A percentile compares a stretch with the other conserved stretches of the same genome.
These are phyloP conservation scores for Diplodus puntazzo DNA, from an alignment of 2,797 vertebrate species.

Conservation along the genomic window DNA sequence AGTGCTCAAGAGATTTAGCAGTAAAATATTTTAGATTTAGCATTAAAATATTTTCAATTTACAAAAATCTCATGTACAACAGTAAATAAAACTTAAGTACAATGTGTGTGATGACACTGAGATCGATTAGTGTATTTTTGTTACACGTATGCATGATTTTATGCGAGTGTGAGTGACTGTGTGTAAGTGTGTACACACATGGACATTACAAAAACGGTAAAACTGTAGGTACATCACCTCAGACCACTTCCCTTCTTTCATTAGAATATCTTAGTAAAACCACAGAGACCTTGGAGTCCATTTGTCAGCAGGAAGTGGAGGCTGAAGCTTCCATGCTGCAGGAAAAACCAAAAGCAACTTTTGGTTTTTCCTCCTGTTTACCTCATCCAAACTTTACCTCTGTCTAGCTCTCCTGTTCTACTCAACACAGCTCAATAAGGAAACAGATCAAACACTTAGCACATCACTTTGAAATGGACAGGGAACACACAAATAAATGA, in stretches of 20 bases:
- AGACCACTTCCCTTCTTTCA: constrained; percentile 22
- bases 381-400: constrained; percentile 27
- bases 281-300: constrained; percentile 48
- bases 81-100: constrained; percentile 5
- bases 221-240: constrained; percentile 28
- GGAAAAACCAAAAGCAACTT: no score
- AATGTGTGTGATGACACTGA: background rate
- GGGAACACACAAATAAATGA: constrained; percentile 40
- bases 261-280: constrained; percentile 67
- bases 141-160: background rate
- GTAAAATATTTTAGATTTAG: constrained; percentile 9
- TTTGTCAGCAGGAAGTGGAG: constrained; percentile 41
- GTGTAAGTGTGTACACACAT: background rate
- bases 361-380: constrained; percentile 16
- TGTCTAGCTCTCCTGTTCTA: constrained; percentile 4
- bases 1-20: background rate
- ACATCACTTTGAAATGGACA: constrained; percentile 46
- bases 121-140: background rate
- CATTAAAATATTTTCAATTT: background rate
- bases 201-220: background rate
- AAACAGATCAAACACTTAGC: constrained; percentile 23
- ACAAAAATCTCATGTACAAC: background rate
- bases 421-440: constrained; percentile 21
- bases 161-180: background rate
- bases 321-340: constrained; percentile 1